These are phyloP conservation scores for Junonia oenone DNA, from an alignment of 2,888 invertebrate species.

Conservation along the genomic window DNA sequence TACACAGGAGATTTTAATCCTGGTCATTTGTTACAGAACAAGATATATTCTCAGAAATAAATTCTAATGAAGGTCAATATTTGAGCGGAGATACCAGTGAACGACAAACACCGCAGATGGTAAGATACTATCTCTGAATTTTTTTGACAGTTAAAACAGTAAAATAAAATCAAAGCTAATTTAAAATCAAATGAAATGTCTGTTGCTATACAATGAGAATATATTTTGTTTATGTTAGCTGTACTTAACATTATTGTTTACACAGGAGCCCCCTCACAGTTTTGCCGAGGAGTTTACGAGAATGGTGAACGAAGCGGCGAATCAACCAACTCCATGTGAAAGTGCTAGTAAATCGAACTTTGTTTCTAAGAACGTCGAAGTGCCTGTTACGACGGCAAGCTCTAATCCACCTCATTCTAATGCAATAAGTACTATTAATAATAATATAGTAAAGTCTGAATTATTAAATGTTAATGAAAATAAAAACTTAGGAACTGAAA, in stretches of 20 bases:
- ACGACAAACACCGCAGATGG: constrained; percentile 75
- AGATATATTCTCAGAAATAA: constrained; percentile 71
- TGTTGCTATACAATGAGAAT: too few relatives aligned
- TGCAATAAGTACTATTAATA: constrained; percentile 65
- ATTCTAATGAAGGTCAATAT: constrained; percentile 60
- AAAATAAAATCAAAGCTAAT: too few relatives aligned
- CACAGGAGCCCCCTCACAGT: constrained; percentile 57
- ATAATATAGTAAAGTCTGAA: constrained; percentile 70
- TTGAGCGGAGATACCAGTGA: constrained; percentile 69
- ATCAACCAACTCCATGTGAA: constrained; percentile 53
- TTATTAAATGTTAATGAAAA: constrained; percentile 64
- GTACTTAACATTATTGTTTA: not conserved
- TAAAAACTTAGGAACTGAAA: constrained; percentile 61
- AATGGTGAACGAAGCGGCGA: constrained; percentile 64
- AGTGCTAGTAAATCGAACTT: constrained; percentile 50
- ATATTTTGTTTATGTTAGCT: not conserved
- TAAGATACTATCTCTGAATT: constrained; percentile 36
- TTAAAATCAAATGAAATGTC: too few relatives aligned
- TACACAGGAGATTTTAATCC: not conserved
- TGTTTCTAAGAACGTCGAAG: constrained; percentile 50
- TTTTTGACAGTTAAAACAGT: too few relatives aligned
- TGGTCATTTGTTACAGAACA: constrained; percentile 54
- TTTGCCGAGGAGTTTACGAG: constrained; percentile 71
- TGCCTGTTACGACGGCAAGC: constrained; percentile 47
- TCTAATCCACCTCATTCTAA: constrained; percentile 58